A percentile compares a stretch with the other conserved stretches of the same genome.
These are phyloP conservation scores for Merluccius polli DNA, from an alignment of 2,797 vertebrate genomes.

Conservation along the genomic window DNA sequence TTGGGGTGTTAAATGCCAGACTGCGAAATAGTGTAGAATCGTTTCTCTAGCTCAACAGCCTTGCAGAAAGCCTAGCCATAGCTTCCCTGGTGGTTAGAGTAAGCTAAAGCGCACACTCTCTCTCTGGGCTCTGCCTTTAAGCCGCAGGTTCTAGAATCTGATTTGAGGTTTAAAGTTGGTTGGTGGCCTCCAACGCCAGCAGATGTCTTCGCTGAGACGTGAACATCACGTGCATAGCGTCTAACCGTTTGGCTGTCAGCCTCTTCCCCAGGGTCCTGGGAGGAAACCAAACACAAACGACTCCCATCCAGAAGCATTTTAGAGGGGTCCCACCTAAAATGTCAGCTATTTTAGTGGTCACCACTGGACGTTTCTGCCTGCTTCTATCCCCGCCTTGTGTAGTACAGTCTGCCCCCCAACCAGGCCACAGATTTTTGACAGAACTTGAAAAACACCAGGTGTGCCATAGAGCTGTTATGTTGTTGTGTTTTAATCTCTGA, in stretches of 20 bases:
- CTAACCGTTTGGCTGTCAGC: slow-evolving; percentile 53
- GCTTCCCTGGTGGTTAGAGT: slow-evolving; percentile 19
- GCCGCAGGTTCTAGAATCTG: slow-evolving; percentile 23
- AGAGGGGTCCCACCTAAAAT: neutral
- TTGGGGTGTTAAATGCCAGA: slow-evolving; percentile 26
- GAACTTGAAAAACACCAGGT: slow-evolving; percentile 3
- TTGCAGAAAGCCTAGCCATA: neutral
- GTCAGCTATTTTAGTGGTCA: neutral
- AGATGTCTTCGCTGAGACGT: slow-evolving; percentile 59
- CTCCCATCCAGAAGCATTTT: slow-evolving; percentile 8
- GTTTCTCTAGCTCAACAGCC: slow-evolving; percentile 31
- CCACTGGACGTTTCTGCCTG: neutral
- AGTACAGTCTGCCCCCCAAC: neutral
- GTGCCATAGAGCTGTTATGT: neutral
- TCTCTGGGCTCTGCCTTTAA: slow-evolving; percentile 4
- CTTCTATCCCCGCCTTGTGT: neutral
- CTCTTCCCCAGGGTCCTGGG: slow-evolving; percentile 57
- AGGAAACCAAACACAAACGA: slow-evolving; percentile 52
- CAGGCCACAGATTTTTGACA: neutral
- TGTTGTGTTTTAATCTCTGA: neutral
- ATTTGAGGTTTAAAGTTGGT: slow-evolving; percentile 32
- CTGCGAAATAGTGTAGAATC: slow-evolving; percentile 13
- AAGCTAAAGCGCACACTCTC: neutral
- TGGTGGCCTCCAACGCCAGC: slow-evolving; percentile 53
- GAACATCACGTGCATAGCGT: slow-evolving; percentile 61